Base-by-base conservation (phyloP, 2,113 vertebrate genomes). In the Pithys albifrons region DNA sequence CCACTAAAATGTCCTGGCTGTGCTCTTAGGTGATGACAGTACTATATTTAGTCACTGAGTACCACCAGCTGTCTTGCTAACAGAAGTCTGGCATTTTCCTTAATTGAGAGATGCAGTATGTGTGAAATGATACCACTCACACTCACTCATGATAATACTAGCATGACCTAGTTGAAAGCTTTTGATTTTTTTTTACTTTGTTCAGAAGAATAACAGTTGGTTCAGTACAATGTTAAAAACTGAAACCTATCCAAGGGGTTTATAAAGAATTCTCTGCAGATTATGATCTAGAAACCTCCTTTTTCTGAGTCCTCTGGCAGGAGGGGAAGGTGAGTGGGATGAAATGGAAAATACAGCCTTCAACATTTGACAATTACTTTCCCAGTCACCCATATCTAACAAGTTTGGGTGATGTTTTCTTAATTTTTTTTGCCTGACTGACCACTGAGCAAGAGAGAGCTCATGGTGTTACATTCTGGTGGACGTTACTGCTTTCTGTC, bases 61-160 rank as follows among this genome's bases (percentile, higher is more conserved):
- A 96, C 82, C 94, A 96, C 95, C 96, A 97, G 96, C 97, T 97
- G 96, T 96, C 96, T 96, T 94, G 92, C 96, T 97, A 97, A 97
- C 96, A 96, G 95, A 97, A 97, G 92, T 95, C 95, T 97, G 96
- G 93, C 96, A 94, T 97, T 97, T 96, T 95, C 83, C 91, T 96
- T 97, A 97, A 97, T 95, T 97, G 94, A 97, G 95, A 96, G 96
- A 97, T 96, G 96, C 91, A 96, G 94, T 94, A 95, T 95, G 95
- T 96, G 96, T 94, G 94, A 97, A 97, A 97, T 94, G 96, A 97
- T 97, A 97, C 94, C 93, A 83, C 94, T 96, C 93, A 94, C 92
- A 89, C 92, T 97, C 96, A 97, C 95, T 97, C 95, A 95, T 87
- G 92, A 95, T 96, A 96, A 96, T 96, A 92, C 94, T 88, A 96